Conservation (phyloP, 2,797 vertebrate genomes). For the Notolabrus celidotus region DNA sequence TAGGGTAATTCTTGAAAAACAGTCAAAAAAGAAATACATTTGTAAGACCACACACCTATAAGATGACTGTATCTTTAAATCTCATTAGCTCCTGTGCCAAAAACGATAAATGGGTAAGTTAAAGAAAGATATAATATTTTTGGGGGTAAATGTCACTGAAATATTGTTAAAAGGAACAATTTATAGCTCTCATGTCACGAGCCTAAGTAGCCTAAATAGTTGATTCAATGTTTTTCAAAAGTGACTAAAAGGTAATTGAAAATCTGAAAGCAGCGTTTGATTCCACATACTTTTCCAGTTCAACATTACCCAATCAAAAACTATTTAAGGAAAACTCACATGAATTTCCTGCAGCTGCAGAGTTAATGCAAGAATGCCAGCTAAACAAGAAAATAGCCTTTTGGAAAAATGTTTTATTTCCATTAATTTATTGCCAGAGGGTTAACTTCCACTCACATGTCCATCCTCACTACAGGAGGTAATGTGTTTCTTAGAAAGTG, state of each 20-base stretch:
- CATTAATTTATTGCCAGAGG: not conserved
- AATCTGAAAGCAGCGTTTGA: too few species aligned
- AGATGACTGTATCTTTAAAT: too few species aligned
- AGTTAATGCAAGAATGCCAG: not conserved
- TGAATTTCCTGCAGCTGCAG: conserved; percentile 21
- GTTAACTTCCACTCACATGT: not conserved
- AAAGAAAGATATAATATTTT: not conserved
- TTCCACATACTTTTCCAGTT: conserved; percentile 2
- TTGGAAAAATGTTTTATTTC: not conserved
- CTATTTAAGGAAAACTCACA: conserved; percentile 20
- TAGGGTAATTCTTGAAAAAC: too few species aligned
- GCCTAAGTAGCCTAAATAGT: too few species aligned
- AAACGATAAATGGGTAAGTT: conserved; percentile 26
- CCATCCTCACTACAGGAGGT: conserved; percentile 12
- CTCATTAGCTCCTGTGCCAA: too few species aligned
- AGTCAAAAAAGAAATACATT: too few species aligned
- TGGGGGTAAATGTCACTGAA: conserved; percentile 3
- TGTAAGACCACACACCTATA: too few species aligned
- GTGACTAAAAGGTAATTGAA: not conserved
- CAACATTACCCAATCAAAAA: conserved; percentile 12
- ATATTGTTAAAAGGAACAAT: not conserved
- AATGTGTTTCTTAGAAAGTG: not conserved
- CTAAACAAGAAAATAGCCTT: not conserved
- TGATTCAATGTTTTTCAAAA: not conserved
- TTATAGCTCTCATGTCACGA: not conserved